A percentile compares a stretch with the other conserved stretches of the same genome.
These are phyloP conservation scores for Danionella dracula DNA, from an alignment of 2,797 vertebrate genomes.

Conservation along the genomic window DNA sequence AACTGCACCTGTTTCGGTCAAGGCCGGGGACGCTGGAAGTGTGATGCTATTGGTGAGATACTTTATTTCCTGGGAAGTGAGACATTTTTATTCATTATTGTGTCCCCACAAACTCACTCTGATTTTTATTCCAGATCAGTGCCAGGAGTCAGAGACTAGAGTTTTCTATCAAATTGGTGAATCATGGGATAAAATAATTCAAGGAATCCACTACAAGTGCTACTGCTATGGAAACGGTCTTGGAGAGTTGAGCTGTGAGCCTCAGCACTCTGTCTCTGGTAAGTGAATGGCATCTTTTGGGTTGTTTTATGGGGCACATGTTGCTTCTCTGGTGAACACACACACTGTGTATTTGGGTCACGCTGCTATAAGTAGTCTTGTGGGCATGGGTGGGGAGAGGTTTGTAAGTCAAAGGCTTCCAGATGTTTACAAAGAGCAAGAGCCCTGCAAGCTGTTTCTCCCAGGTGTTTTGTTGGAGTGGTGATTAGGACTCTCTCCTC, in stretches of 20 bases:
- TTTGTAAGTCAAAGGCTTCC: constrained; percentile 38
- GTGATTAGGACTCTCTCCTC: constrained; percentile 3
- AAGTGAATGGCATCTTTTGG: constrained; percentile 37
- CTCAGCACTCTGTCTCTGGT: constrained; percentile 84
- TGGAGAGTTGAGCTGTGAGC: constrained; percentile 92
- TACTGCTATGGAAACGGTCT: constrained; percentile 95
- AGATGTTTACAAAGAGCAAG: constrained; percentile 39
- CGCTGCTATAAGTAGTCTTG: constrained; percentile 26
- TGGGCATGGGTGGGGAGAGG: constrained; percentile 34
- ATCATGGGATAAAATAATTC: constrained; percentile 86
- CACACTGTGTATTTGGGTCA: neutral
- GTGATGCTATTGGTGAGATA: constrained; percentile 87
- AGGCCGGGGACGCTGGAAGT: constrained; percentile 94
- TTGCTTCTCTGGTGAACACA: neutral
- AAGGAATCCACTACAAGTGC: constrained; percentile 87
- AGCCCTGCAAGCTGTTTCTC: constrained; percentile 22
- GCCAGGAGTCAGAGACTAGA: constrained; percentile 89
- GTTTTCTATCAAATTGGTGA: constrained; percentile 93
- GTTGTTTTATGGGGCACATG: constrained; percentile 10
- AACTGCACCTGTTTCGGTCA: constrained; percentile 97
- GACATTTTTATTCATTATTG: neutral
- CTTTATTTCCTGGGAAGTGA: neutral
- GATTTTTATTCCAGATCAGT: constrained; percentile 89
- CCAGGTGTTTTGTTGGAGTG: constrained; percentile 25
- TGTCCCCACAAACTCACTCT: too few species aligned